phyloP scores from a whole-genome alignment of 2,113 vertebrate species.

The Phocoena phocoena region DNA sequence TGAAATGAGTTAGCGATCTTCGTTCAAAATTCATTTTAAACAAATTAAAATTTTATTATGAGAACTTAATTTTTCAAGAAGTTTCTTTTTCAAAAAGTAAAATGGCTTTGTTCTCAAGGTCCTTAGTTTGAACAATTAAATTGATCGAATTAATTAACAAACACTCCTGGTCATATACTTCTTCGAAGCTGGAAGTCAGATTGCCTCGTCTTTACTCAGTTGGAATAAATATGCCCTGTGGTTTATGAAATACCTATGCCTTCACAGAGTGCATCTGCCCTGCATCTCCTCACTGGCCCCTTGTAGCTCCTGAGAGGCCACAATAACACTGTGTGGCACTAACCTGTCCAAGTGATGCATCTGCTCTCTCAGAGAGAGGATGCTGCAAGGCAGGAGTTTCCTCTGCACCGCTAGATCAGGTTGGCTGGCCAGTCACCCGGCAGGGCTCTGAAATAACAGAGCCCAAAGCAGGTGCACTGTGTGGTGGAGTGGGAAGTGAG shows the following conservation, averaged over 20 bases:
- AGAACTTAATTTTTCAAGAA: constrained; percentile 36
- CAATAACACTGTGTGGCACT: not conserved
- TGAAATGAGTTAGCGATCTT: not conserved
- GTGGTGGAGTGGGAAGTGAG: not conserved
- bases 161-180: not conserved
- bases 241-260: not conserved
- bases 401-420: fast-evolving
- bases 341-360: too few species aligned
- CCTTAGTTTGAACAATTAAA: not conserved
- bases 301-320: not conserved
- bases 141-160: not conserved
- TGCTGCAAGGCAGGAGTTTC: not conserved
- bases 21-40: constrained; percentile 47
- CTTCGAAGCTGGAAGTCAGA: not conserved
- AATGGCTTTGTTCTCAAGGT: not conserved
- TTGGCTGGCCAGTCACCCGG: not conserved
- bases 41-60: constrained; percentile 35
- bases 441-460: not conserved
- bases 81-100: constrained; percentile 31
- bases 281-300: not conserved
- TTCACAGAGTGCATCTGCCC: not conserved
- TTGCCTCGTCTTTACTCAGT: not conserved
- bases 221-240: not conserved
- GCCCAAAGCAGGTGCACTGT: not conserved
- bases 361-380: not conserved